phyloP scores from a whole-genome alignment of 2,888 invertebrate genomes.

The Isotomurus palustris region DNA sequence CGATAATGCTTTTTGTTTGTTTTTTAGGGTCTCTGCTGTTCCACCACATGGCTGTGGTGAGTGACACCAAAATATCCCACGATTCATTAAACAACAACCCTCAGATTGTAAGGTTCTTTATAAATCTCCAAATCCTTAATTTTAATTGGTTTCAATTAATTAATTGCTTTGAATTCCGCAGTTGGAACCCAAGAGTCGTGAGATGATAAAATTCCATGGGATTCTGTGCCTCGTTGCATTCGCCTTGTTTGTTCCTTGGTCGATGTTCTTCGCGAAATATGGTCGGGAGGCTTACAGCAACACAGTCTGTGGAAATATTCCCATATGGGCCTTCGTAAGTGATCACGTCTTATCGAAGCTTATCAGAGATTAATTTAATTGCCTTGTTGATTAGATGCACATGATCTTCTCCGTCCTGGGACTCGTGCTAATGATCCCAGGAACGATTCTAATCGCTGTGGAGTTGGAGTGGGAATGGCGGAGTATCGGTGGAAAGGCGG shows the following conservation, averaged over 20 bases:
- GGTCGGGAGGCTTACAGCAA: slow-evolving; percentile 15
- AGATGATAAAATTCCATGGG: background rate
- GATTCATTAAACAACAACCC: background rate
- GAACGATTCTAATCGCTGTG: slow-evolving; percentile 1
- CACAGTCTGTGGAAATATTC: background rate
- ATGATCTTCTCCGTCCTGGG: background rate
- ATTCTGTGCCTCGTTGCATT: slow-evolving; percentile 7
- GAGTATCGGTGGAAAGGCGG: background rate
- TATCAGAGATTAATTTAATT: background rate
- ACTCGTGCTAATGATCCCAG: background rate
- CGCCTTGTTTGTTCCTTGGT: slow-evolving; percentile 9
- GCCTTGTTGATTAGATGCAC: slow-evolving; percentile 8
- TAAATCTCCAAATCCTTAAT: slow-evolving; percentile 54
- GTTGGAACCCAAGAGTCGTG: slow-evolving; percentile 1
- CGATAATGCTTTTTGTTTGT: background rate
- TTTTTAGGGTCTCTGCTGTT: background rate
- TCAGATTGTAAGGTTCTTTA: slow-evolving; percentile 53
- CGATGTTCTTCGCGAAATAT: slow-evolving; percentile 16
- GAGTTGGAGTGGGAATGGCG: slow-evolving; percentile 6
- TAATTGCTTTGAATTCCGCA: slow-evolving; percentile 29
- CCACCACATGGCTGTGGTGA: slow-evolving; percentile 13
- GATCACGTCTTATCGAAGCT: background rate
- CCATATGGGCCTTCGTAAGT: background rate
- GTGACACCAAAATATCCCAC: background rate
- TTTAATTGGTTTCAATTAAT: background rate